Evolutionary conservation across 2,888 invertebrate genomes (phyloP), one percentile per base, ranked within the genome.

Genomic region (Heliconius ismenius): DNA sequence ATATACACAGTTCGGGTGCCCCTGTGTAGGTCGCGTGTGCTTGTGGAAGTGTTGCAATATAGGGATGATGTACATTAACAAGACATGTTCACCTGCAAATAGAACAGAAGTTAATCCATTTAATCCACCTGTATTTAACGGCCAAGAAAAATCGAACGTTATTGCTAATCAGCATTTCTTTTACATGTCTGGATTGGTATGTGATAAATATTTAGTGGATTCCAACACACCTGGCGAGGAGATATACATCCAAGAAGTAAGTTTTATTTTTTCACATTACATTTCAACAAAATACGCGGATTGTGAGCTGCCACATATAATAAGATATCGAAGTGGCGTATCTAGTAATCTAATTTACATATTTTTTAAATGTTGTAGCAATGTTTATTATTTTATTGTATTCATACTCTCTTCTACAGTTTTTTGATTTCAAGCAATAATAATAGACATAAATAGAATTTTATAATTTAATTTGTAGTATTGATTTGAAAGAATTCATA

Each of bases 221-320:
- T 83, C 90, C 0, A 82, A 74, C 2, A 75, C 73, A 11, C 74
- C 78, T 0, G 64, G 77, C 7, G 89, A 90, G 67, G 86, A 90
- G 54, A 82, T 91, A 67, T 92, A 88, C 76, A 83, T 93, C 49
- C 93, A 93, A 86, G 86, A 91, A 89, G 93, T 93, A 83, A 85
- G 82, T 21, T 21, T 9, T 39, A 11, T 2, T 39, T 39, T 11
- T n/a, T n/a, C n/a, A n/a, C n/a, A 39, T 0, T 26, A 11, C 32
- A 60, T 1, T n/a, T n/a, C n/a, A n/a, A n/a, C n/a, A n/a, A n/a
- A n/a, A 60, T 2, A 10, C n/a, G n/a, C 3, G 3, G 4, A 60
- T n/a, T n/a, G 0, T 10, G n/a, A 10, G 1, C 49, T 49, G 49
- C 58, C n/a, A 60, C 24, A 60, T 60, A 24, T 24, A 58, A 58